Evolutionary conservation across 2,113 vertebrate genomes (phyloP).

Genomic region (Ceyx melanurus): DNA sequence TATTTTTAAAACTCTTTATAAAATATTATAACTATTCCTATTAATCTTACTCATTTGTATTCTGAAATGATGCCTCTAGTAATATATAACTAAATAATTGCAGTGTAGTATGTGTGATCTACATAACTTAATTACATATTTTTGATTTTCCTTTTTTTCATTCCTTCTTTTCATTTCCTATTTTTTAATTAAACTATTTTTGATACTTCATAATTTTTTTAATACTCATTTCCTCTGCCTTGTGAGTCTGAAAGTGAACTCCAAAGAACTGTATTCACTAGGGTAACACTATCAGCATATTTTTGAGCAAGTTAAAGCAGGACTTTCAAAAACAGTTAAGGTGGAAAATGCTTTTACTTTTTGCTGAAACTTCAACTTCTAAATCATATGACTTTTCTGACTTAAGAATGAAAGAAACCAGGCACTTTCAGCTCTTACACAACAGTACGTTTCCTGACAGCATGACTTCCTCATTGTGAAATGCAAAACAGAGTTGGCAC

Average conservation of each 20-base stretch:
- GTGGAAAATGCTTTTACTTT: background rate
- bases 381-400: slow-evolving; percentile 33
- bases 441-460: slow-evolving; percentile 2
- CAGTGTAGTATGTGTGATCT: background rate
- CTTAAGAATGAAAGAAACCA: slow-evolving; percentile 17
- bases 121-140: background rate
- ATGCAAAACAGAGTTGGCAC: background rate
- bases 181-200: background rate
- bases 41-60: background rate
- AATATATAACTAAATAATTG: background rate
- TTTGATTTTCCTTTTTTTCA: background rate
- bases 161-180: background rate
- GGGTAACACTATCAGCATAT: background rate
- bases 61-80: background rate
- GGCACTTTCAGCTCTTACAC: background rate
- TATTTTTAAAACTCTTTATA: background rate
- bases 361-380: background rate
- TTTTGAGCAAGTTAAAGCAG: slow-evolving; percentile 5
- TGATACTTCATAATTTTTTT: background rate
- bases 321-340: background rate
- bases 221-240: background rate
- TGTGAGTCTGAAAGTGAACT: background rate
- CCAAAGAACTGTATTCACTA: background rate
- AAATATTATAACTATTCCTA: background rate
- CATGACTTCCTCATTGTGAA: slow-evolving; percentile 30